Evolutionary conservation across 92 coral and sea anemone genomes (phyloP), one percentile per base, ranked within the genome.

Genomic region (Pocillopora grandis): DNA sequence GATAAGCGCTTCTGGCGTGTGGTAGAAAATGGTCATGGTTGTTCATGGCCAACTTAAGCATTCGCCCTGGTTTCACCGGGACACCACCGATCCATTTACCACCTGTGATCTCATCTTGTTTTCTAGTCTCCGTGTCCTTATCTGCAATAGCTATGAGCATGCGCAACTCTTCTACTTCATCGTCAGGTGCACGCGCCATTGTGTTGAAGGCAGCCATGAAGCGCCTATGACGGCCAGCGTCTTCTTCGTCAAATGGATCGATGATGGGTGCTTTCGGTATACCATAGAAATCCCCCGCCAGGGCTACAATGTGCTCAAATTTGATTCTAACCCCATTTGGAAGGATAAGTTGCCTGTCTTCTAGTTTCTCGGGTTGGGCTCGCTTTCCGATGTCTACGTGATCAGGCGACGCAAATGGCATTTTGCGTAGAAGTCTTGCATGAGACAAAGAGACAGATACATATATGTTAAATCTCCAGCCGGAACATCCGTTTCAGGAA

Each of bases 11-110:
- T 59, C 79, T 79, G 21, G 95, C 95, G 20, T 64, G 33, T 18
- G 95, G 95, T 16, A 67, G 52, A 71, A 92, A 92, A 71, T 92
- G 95, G 72, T 92, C 95, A 84, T 86, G 72, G 35, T 91, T 91
- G 63, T 79, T 85, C 66, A 85, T 52, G 37, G 95, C 92, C 11
- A 90, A 72, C 71, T 90, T 77, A 85, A 90, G 68, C 92, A 65
- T 86, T n/a, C 76, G 36, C 19, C 89, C 89, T 3, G 7, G 48
- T 15, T 61, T 64, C 1, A 79, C 58, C 9, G 86, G 92, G 3
- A 88, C 9, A 9, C 81, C 85, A 21, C 52, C 37, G 36, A 84
- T 2, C 95, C 95, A 92, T 9, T 6, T 64, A 3, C 94, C 94
- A 33, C 94, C 94, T 8, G 92, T 80, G 2, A 79, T 76, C 49